Percentiles rank a stretch among this genome's conserved stretches.
phyloP scores from a whole-genome alignment of 2,797 vertebrate genomes.

The Chlorospingus semifuscus region DNA sequence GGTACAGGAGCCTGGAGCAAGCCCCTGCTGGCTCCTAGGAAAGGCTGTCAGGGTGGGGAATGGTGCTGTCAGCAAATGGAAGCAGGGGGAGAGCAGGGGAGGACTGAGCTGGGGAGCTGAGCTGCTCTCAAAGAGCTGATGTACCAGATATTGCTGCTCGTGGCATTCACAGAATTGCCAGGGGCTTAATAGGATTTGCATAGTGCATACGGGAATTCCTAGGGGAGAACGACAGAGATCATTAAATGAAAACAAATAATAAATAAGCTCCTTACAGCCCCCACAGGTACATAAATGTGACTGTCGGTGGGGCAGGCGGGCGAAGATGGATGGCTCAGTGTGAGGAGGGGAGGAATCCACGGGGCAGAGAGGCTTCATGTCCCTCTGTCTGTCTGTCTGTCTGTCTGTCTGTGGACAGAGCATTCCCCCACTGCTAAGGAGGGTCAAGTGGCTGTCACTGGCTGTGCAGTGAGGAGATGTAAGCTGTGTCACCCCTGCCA shows the following conservation, averaged over 20 bases:
- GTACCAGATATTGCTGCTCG: background rate
- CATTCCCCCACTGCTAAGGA: background rate
- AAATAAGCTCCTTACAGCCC: slow-evolving; percentile 51
- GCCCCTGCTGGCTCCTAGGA: no score
- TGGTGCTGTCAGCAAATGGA: no score
- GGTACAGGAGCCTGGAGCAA: no score
- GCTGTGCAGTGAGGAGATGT: background rate
- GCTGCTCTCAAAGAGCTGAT: slow-evolving; percentile 7
- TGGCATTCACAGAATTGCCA: slow-evolving; percentile 24
- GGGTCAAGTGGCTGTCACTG: slow-evolving; percentile 43
- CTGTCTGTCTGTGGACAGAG: background rate
- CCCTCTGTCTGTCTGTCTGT: background rate
- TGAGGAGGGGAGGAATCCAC: background rate
- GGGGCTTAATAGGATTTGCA: slow-evolving; percentile 55
- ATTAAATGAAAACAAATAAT: slow-evolving; percentile 62
- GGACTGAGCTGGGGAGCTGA: background rate
- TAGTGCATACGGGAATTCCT: slow-evolving; percentile 21
- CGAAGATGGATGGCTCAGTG: background rate
- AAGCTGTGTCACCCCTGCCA: slow-evolving; percentile 48
- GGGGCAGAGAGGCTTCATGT: background rate
- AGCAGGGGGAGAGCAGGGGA: background rate
- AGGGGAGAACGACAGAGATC: slow-evolving; percentile 36
- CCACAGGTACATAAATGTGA: slow-evolving; percentile 20
- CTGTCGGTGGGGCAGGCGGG: background rate
- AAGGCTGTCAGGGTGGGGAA: no score